Percentiles rank a stretch among this genome's conserved stretches.
phyloP scores from a whole-genome alignment of 2,797 vertebrate species.

The Lepilemur septentrionalis region DNA sequence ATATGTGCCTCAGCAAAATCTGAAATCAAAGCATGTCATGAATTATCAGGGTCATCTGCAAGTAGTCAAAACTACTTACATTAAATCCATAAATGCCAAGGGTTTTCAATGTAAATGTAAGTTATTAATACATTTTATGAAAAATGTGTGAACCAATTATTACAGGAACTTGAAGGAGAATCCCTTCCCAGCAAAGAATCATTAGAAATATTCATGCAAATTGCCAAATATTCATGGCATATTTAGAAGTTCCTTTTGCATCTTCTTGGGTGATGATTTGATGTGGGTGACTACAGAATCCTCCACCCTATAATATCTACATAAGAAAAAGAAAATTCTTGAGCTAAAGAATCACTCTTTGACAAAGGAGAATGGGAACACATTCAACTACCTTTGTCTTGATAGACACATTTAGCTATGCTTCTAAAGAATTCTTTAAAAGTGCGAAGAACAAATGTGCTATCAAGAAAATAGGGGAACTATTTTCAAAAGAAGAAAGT shows the following conservation, averaged over 20 bases:
- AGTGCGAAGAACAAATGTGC: constrained; percentile 55
- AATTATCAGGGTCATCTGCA: background rate
- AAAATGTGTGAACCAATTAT: background rate
- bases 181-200: background rate
- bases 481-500: constrained; percentile 40
- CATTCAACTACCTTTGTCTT: background rate
- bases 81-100: background rate
- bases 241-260: background rate
- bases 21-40: background rate
- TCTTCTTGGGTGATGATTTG: background rate
- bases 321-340: background rate
- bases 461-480: constrained; percentile 28
- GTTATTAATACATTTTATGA: constrained; percentile 1
- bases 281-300: background rate
- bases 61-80: background rate
- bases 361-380: background rate
- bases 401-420: background rate
- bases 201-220: background rate
- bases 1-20: background rate
- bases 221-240: background rate
- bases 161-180: background rate
- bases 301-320: background rate
- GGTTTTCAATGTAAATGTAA: background rate
- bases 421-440: constrained; percentile 37
- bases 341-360: background rate